Base-by-base conservation (phyloP, 2,113 vertebrate genomes). In the Lamprologus tigripictilis region DNA sequence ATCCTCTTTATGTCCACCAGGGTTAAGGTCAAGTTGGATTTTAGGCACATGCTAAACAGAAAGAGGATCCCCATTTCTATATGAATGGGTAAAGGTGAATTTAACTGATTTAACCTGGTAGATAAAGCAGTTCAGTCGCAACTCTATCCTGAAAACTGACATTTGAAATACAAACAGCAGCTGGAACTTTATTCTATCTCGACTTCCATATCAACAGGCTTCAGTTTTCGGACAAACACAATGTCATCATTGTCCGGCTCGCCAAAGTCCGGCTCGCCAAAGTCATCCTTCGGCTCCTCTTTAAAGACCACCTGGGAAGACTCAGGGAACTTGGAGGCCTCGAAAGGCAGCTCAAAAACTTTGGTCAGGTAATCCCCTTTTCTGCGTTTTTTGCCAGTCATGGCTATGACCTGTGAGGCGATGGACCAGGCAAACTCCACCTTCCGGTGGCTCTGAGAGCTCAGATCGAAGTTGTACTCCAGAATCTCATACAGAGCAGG, bases 401-500 rank as follows among this genome's bases (percentile, higher is more conserved):
- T 90, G 33, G 84, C 55, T 2, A 91, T 23, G n/a, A 91, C 90
- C 80, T 91, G 86, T 2, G 92, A 76, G 5, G 88, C 90, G 1
- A 91, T 45, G 16, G 86, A 82, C 86, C 90, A 90, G 12, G 92
- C 92, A 2, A 91, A 90, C 80, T 91, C 86, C 71, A 90, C 88
- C 80, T 45, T 80, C 3, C 90, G 84, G 17, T 88, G 83, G 9
- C 0, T 81, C 78, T 88, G 89, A 4, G 89, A 79, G 17, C 91
- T 92, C 49, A 93, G 49, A 2, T 91, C 91, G 0, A 93, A 91
- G 86, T 93, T 93, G 84, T 88, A 83, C n/a, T 93, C 92, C 42
- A 93, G 84, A 3, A 93, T 92, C 35, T 88, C 80, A 51, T 84
- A 92, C 6, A 93, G 84, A 6, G 79, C 23, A 3, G 87, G 90